Evolutionary conservation across 53 echinoderm and acorn worm species (phyloP).

Genomic region (Mesocentrotus franciscanus): DNA sequence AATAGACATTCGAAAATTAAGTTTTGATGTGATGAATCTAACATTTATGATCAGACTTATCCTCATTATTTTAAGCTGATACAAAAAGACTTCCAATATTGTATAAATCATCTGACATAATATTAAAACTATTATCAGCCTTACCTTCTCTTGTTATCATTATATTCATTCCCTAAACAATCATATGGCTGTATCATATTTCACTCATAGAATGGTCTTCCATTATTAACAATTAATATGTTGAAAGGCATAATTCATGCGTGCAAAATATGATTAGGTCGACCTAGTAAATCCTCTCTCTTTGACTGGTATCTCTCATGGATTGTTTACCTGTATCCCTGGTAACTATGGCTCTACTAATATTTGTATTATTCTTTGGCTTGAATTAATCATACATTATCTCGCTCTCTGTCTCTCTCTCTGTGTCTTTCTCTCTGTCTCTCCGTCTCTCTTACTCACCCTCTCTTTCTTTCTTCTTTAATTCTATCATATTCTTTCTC

Average conservation of each 20-base stretch:
- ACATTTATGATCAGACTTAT: too few species aligned
- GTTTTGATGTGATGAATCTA: too few species aligned
- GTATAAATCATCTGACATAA: too few species aligned
- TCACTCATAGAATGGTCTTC: background rate
- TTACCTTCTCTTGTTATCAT: too few species aligned
- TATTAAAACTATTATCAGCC: too few species aligned
- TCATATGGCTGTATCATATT: background rate
- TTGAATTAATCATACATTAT: background rate
- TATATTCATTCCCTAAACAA: background rate
- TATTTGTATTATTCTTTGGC: background rate
- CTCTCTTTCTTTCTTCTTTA: too few species aligned
- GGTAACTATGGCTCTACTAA: background rate
- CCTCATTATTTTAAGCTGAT: too few species aligned
- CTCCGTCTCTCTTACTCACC: background rate
- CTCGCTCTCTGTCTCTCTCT: background rate
- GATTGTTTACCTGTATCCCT: slow-evolving; percentile 8
- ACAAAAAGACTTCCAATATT: too few species aligned
- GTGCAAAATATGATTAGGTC: background rate
- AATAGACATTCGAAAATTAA: too few species aligned
- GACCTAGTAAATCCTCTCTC: background rate
- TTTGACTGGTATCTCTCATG: background rate
- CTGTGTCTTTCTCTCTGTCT: too few species aligned
- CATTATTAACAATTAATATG: background rate
- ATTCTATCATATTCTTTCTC: too few species aligned
- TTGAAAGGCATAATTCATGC: background rate